Evolutionary conservation across 1,140 invertebrate species (phyloP).

Genomic region (Metopolophium dirhodum): DNA sequence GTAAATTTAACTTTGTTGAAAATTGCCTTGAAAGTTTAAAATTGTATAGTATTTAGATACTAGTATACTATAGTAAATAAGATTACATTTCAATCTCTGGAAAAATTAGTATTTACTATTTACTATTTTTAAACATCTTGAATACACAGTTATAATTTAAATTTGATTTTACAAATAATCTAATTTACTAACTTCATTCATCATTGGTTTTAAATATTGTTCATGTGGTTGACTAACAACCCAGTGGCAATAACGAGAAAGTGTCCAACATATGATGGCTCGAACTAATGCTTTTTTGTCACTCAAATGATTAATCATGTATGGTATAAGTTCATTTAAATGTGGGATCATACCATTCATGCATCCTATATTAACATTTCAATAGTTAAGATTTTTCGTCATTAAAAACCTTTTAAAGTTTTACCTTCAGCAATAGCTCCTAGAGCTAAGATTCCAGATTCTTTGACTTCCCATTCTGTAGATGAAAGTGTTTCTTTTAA

Average conservation of each 20-base stretch:
- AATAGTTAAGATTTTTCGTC: neutral
- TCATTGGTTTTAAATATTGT: slow-evolving; percentile 89
- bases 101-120: no score
- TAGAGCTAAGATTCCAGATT: slow-evolving; percentile 92
- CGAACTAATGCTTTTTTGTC: slow-evolving; percentile 96
- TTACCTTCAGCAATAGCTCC: slow-evolving; percentile 97
- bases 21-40: no score
- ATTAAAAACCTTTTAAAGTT: neutral
- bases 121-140: no score
- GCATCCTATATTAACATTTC: slow-evolving; percentile 71
- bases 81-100: no score
- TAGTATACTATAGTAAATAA: no score
- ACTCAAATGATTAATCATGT: slow-evolving; percentile 88
- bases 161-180: neutral
- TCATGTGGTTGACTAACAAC: slow-evolving; percentile 95
- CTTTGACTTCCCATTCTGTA: slow-evolving; percentile 95
- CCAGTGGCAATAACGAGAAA: slow-evolving; percentile 97
- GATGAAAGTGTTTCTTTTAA: slow-evolving; percentile 96
- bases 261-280: slow-evolving; percentile 98
- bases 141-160: neutral
- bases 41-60: no score
- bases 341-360: slow-evolving; percentile 97
- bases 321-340: slow-evolving; percentile 94
- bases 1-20: no score
- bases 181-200: slow-evolving; percentile 79